Evolutionary conservation across 2,888 invertebrate genomes (phyloP).

Genomic region (Mythimna albipuncta): DNA sequence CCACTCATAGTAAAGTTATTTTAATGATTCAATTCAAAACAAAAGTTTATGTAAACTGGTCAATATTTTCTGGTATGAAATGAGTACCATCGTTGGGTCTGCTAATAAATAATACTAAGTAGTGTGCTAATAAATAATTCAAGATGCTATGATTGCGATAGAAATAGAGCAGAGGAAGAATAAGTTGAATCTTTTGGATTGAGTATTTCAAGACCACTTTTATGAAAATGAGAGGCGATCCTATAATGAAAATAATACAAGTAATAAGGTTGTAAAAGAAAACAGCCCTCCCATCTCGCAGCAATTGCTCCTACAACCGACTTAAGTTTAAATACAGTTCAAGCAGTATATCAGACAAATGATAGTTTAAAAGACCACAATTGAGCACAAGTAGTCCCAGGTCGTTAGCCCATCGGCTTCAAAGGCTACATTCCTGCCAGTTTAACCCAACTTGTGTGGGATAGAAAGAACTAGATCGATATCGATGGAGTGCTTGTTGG

Average conservation of each 20-base stretch:
- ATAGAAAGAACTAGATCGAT: slow-evolving; percentile 46
- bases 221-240: background rate
- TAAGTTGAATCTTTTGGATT: background rate
- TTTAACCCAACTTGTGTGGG: slow-evolving; percentile 57
- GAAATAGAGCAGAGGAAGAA: background rate
- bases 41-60: no score
- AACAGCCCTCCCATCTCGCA: slow-evolving; percentile 28
- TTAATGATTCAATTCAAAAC: no score
- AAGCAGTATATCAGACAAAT: slow-evolving; percentile 40
- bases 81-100: background rate
- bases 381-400: slow-evolving; percentile 56
- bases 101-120: background rate
- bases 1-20: no score
- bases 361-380: slow-evolving; percentile 47
- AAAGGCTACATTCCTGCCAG: slow-evolving; percentile 55
- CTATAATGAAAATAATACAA: background rate
- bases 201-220: background rate
- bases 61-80: background rate
- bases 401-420: slow-evolving; percentile 58
- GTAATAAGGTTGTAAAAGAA: slow-evolving; percentile 2
- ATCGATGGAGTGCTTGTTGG: slow-evolving; percentile 13
- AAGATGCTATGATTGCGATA: background rate
- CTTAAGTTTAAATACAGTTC: slow-evolving; percentile 20
- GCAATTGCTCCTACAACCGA: background rate
- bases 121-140: background rate